A percentile compares a stretch with the other conserved stretches of the same genome.
Evolutionary conservation across 64 coral and sea anemone species (phyloP).

Genomic region (Stichodactyla mertensii): DNA sequence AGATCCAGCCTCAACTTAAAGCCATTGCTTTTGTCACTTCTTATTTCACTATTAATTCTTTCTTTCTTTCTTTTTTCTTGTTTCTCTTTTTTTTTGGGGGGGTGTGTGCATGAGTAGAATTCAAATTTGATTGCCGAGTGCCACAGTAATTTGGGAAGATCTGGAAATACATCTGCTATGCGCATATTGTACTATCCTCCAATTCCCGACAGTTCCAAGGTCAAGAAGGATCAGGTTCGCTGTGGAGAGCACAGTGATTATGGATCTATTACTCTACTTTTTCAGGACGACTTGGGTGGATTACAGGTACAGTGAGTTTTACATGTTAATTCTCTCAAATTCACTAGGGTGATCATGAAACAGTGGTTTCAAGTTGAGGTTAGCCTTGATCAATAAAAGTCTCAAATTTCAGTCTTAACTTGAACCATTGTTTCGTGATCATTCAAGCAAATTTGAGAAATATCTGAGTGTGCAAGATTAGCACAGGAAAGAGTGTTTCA

Average conservation of each 20-base stretch:
- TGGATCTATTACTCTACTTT: constrained; percentile 63
- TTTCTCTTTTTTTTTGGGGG: background rate
- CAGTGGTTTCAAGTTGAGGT: too few species aligned
- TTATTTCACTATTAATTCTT: too few species aligned
- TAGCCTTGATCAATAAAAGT: too few species aligned
- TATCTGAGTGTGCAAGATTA: too few species aligned
- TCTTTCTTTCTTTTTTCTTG: background rate
- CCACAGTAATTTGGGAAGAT: constrained; percentile 22
- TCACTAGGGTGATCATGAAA: too few species aligned
- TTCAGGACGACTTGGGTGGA: constrained; percentile 58
- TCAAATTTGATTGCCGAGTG: constrained; percentile 29
- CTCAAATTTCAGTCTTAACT: too few species aligned
- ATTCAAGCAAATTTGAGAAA: too few species aligned
- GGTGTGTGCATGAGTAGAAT: constrained; percentile 6
- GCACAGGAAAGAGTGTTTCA: too few species aligned
- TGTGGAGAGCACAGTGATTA: constrained; percentile 68
- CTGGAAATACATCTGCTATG: constrained; percentile 28
- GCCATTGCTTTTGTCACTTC: too few species aligned
- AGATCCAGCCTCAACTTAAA: too few species aligned
- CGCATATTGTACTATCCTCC: constrained; percentile 57
- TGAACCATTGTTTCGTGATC: too few species aligned
- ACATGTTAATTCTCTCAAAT: too few species aligned
- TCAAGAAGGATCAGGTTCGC: constrained; percentile 38
- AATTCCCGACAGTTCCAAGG: constrained; percentile 16
- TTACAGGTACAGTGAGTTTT: constrained; percentile 23